Evolutionary conservation across 2,113 vertebrate species (phyloP), one percentile per base, ranked within the genome.

Genomic region (Lycocorax pyrrhopterus): DNA sequence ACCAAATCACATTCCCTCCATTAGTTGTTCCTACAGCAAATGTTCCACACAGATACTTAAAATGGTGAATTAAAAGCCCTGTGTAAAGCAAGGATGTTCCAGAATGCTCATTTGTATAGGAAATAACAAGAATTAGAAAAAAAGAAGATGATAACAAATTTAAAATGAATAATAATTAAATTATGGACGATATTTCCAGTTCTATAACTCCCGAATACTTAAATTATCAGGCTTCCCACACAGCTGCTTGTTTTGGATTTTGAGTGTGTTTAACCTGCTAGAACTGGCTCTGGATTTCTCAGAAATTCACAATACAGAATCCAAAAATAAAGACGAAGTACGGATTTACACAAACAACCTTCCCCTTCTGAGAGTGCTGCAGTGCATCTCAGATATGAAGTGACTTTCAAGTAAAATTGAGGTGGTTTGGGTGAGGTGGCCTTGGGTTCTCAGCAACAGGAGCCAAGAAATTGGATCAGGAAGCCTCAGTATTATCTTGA

Each of bases 311-410:
- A 59, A 13, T 2, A 29, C 19, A 55, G 29, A 17, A 77, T 32
- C 30, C 30, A 53, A 43, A 80, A 89, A 51, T 21, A 53, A 23
- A 83, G 49, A 10, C 5, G 51, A 52, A 77, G 27, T 22, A 29
- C 0, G 15, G 12, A 35, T 84, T 63, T 39, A 16, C 0, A 0
- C 17, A 39, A 63, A 51, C 27, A 18, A 10, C 12, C 19, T 41
- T 37, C 13, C 3, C 17, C 27, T 46, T 13, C 18, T 6, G 19
- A 33, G 16, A 33, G 13, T 10, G 39, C 29, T 26, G 59, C 44
- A 22, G 84, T n/a, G 29, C 41, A 47, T 44, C 60, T 37, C 25
- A 5, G 25, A 37, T 4, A 15, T 12, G 35, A 43, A 43, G 49
- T 7, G 27, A 37, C 25, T 59, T 58, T 58, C n/a, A 59, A 32